Evolutionary conservation across 2,888 invertebrate species (phyloP).

Genomic region (Gymnoscelis rufifasciata): DNA sequence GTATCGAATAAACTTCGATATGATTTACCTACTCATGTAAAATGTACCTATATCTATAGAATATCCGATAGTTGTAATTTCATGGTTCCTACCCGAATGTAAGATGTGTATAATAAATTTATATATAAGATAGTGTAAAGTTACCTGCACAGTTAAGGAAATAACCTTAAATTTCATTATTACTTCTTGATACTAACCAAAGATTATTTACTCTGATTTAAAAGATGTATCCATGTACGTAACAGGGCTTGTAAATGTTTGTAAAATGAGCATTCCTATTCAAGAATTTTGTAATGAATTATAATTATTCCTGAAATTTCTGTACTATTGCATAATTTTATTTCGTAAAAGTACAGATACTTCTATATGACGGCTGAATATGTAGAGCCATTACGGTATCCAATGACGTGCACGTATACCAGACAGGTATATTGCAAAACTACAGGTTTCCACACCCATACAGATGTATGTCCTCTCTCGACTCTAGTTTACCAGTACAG

Average conservation of each 20-base stretch:
- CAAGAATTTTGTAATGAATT: no score
- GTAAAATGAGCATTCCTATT: constrained; percentile 7
- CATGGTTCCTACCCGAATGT: constrained; percentile 73
- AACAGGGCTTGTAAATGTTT: constrained; percentile 2
- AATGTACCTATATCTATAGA: background rate
- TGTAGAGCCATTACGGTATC: no score
- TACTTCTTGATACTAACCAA: constrained; percentile 15
- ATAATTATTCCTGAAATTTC: no score
- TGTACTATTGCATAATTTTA: no score
- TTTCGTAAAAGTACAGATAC: no score
- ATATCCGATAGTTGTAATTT: constrained; percentile 54
- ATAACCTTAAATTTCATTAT: constrained; percentile 7
- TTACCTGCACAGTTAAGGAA: constrained; percentile 49
- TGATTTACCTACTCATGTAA: background rate
- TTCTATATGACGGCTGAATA: no score
- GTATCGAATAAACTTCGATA: no score
- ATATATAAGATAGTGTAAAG: constrained; percentile 51
- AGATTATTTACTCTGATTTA: constrained; percentile 18
- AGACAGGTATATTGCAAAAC: no score
- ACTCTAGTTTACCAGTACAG: no score
- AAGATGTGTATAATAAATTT: constrained; percentile 37
- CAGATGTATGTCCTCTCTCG: no score
- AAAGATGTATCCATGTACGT: constrained; percentile 2
- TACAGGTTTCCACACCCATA: no score
- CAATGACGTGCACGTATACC: no score